A percentile compares a stretch with the other conserved stretches of the same genome.
phyloP scores from a whole-genome alignment of 2,888 invertebrate genomes.

The Bellardia pandia region DNA sequence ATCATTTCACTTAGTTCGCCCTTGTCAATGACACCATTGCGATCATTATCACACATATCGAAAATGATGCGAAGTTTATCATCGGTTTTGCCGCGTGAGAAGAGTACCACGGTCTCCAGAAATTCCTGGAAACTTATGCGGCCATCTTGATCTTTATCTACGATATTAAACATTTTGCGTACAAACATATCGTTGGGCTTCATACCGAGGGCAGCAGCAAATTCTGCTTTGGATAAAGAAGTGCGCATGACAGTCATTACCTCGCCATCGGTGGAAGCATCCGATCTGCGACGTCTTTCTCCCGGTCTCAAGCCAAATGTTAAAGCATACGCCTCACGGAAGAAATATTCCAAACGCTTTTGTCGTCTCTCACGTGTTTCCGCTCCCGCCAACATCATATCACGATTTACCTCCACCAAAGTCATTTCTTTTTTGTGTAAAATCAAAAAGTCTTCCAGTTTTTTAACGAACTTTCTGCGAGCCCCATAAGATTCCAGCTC shows the following conservation, averaged over 20 bases:
- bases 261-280: slow-evolving; percentile 91
- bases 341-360: slow-evolving; percentile 96
- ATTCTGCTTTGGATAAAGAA: slow-evolving; percentile 95
- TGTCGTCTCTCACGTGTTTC: slow-evolving; percentile 97
- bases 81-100: slow-evolving; percentile 96
- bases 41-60: slow-evolving; percentile 98
- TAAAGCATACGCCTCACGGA: slow-evolving; percentile 96
- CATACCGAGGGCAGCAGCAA: slow-evolving; percentile 98
- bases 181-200: slow-evolving; percentile 97
- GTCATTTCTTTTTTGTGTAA: slow-evolving; percentile 93
- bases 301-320: slow-evolving; percentile 95
- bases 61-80: slow-evolving; percentile 97
- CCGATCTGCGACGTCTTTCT: slow-evolving; percentile 90
- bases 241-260: slow-evolving; percentile 97
- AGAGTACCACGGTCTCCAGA: slow-evolving; percentile 95
- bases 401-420: slow-evolving; percentile 89
- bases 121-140: slow-evolving; percentile 98
- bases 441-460: slow-evolving; percentile 92
- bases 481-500: slow-evolving; percentile 93
- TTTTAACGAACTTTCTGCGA: slow-evolving; percentile 93
- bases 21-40: slow-evolving; percentile 97
- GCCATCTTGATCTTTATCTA: slow-evolving; percentile 96
- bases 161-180: slow-evolving; percentile 98
- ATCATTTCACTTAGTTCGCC: slow-evolving; percentile 97
- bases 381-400: slow-evolving; percentile 94